Evolutionary conservation across 2,797 vertebrate species (phyloP), one percentile per base, ranked within the genome.

Genomic region (Epinephelus awoara): DNA sequence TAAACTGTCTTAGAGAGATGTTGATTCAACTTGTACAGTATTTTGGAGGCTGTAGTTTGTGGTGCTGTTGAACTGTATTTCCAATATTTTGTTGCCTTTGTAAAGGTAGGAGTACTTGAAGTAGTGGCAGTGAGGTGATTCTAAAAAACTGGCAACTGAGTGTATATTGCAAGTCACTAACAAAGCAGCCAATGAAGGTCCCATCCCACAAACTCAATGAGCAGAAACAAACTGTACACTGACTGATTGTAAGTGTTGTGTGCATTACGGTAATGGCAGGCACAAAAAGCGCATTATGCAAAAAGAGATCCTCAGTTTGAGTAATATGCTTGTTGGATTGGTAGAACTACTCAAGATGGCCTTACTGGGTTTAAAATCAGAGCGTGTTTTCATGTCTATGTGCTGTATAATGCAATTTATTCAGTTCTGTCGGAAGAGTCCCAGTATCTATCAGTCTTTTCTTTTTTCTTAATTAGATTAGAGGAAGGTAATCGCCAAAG

Each of bases 391-490:
- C 17, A 65, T 85, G 34, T 47, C 65, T 29, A 71, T 62, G 44
- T 74, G 54, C 42, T 72, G 29, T n/a, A 55, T 68, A 74, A 54
- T 54, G 38, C 34, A 76, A 27, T 63, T 57, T 67, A 65, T 80
- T 78, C 17, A 69, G 55, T 34, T 74, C 23, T 64, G 44, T 69
- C 65, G 23, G 59, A 85, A 69, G 23, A 63, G 67, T 72, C 70
- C 52, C n/a, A 55, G 47, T 38, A 68, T 63, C 49, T 73, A 72
- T 78, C 25, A 69, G 44, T 5, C 50, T 11, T 62, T 65, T 46
- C 71, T 27, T 19, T 81, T 62, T 56, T 58, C 38, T 42, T 88
- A 85, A 88, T 89, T 85, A 65, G 72, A 91, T 91, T 81, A 82
- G 51, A 56, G 63, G 10, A 46, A 80, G 8, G 51, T 80, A 88